Evolutionary conservation across 2,888 invertebrate genomes (phyloP).

Genomic region (Xylota sylvarum): DNA sequence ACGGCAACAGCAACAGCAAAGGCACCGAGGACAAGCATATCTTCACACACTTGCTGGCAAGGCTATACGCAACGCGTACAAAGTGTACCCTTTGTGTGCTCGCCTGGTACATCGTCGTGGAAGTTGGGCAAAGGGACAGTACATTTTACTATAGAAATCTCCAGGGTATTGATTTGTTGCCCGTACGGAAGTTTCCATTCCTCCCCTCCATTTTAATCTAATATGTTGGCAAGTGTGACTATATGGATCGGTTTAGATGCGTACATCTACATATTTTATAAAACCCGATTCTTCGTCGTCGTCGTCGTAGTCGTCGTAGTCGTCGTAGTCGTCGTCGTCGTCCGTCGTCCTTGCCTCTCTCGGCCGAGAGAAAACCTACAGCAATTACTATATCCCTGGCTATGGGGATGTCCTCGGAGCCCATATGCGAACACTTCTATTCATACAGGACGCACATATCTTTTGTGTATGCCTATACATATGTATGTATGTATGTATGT

Average conservation of each 20-base stretch:
- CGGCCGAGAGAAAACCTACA: slow-evolving; percentile 61
- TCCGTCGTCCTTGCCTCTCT: slow-evolving; percentile 6
- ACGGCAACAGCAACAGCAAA: slow-evolving; percentile 25
- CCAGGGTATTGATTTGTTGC: slow-evolving; percentile 79
- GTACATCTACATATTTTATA: slow-evolving; percentile 77
- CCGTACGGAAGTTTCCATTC: slow-evolving; percentile 78
- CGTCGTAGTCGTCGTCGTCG: slow-evolving; percentile 32
- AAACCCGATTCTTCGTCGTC: slow-evolving; percentile 71
- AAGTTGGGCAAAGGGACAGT: slow-evolving; percentile 75
- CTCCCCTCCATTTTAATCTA: slow-evolving; percentile 78
- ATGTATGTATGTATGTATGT: slow-evolving; percentile 23
- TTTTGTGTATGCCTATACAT: slow-evolving; percentile 13
- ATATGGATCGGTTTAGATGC: slow-evolving; percentile 77
- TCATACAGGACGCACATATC: slow-evolving; percentile 72
- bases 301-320: too few species aligned
- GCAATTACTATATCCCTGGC: slow-evolving; percentile 73
- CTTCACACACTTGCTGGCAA: slow-evolving; percentile 1
- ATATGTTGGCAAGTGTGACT: slow-evolving; percentile 77
- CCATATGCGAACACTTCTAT: slow-evolving; percentile 76
- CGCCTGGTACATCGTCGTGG: slow-evolving; percentile 30
- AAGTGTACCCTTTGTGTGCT: slow-evolving; percentile 66
- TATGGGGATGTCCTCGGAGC: slow-evolving; percentile 71
- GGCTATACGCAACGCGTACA: slow-evolving; percentile 57
- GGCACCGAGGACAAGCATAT: background rate
- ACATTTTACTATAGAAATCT: slow-evolving; percentile 78